Evolutionary conservation across 2,888 invertebrate genomes (phyloP), one percentile per base, ranked within the genome.

Genomic region (Mythimna vitellina): DNA sequence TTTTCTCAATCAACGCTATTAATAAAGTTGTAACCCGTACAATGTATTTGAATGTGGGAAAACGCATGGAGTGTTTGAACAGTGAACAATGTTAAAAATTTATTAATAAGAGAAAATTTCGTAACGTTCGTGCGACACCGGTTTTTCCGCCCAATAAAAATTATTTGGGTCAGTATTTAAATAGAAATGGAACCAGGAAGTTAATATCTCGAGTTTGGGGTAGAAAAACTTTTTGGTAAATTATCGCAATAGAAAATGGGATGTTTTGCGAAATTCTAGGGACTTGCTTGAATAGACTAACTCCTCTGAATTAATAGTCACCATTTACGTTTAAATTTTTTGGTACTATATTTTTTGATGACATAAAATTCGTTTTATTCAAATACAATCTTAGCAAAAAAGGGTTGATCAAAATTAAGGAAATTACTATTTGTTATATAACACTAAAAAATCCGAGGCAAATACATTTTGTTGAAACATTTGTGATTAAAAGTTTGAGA

Each of bases 101-200:
- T 89, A 88, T 88, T 86, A 88, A 87, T 85, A 85, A 86, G 83
- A 84, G 84, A 81, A 82, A 87, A 88, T 89, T 89, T 89, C 83
- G 81, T 87, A 91, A 89, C 75, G 56, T 62, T 73, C 80, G 81
- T 86, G 87, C 66, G 85, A 89, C 87, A 85, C 78, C 82, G 84
- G 86, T 88, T 89, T 88, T 88, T 79, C 76, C 58, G 70, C 61
- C 63, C 54, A 80, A 74, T 73, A 84, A 86, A 84, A 88, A 87
- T 86, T 87, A 89, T 91, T 89, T 87, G 80, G 91, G 90, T 87
- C 88, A 85, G 79, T 82, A 86, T 89, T 87, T 86, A 87, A 89
- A 90, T 88, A 84, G 70, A 76, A 86, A 87, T 86, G 83, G 76
- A 70, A 78, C 38, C 57, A 63, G 73, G 74, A 80, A 84, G 80